These are phyloP conservation scores for Actinia tenebrosa DNA, from an alignment of 64 coral and sea anemone species.

Conservation along the genomic window DNA sequence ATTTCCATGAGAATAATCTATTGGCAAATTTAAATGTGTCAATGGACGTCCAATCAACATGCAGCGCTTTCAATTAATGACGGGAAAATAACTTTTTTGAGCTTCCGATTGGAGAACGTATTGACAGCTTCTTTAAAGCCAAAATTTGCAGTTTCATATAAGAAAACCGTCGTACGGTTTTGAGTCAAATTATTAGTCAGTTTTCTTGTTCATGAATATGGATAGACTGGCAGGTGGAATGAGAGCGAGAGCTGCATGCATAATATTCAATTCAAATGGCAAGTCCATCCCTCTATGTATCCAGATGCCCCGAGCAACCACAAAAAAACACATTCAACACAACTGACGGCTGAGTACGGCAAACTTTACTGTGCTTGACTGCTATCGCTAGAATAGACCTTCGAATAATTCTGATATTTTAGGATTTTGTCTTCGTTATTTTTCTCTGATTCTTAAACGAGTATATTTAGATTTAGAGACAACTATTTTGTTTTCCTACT, in stretches of 20 bases:
- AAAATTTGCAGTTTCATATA: neutral
- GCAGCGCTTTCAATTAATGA: neutral
- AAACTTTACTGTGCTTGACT: neutral
- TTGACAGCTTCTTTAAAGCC: neutral
- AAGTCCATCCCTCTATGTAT: neutral
- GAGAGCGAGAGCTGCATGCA: neutral
- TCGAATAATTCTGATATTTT: neutral
- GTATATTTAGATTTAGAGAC: neutral
- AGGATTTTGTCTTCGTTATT: neutral
- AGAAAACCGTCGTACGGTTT: neutral
- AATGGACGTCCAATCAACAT: neutral
- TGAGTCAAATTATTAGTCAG: neutral
- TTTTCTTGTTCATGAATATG: neutral
- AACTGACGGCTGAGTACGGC: neutral
- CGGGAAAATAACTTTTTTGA: neutral
- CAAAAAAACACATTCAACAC: neutral
- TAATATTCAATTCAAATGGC: slow-evolving; percentile 14
- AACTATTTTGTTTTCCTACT: neutral
- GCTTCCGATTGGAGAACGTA: neutral
- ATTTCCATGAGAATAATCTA: neutral
- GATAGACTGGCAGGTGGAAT: slow-evolving; percentile 1
- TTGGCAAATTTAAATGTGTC: neutral
- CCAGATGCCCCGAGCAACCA: slow-evolving; percentile 4
- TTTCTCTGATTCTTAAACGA: neutral
- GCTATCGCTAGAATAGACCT: neutral